Evolutionary conservation across 1,140 invertebrate genomes (phyloP), one percentile per base, ranked within the genome.

Genomic region (Sycobia sp.): DNA sequence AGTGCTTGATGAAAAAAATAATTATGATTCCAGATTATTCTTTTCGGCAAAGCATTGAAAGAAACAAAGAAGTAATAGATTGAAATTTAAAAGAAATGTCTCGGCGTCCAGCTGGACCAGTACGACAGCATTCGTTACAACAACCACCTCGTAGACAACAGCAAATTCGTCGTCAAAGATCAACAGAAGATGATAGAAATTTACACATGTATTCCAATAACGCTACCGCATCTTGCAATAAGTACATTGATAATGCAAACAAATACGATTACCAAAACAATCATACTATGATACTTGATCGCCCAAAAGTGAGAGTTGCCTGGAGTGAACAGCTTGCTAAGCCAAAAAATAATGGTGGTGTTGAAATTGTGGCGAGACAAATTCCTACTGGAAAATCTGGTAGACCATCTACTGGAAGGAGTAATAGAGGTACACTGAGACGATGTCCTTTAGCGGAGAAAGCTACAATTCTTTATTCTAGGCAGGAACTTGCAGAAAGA

Each of bases 401-500:
- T 16, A 76, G 70, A 43, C 70, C 74, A 0, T 11, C 67, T 14
- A 69, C 63, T 1, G 73, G 76, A 38, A 13, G 54, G 27, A 25
- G 62, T 7, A 59, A 59, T 20, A 29, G n/a, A 27, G 22, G 14
- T 56, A 64, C 32, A 11, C 20, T 14, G 43, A 64, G 59, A 16
- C 13, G 60, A 8, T 62, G 38, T 27, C 68, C 69, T 39, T 20
- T 73, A 62, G 20, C 73, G 18, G 76, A 83, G 4, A 82, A 83
- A 61, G 80, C 83, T 4, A 76, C 84, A 0, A 82, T 86, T 22
- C 71, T 85, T 0, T 83, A 84, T 18, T 82, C 84, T 0, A 77
- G 83, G 27, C 82, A 85, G 50, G 81, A 85, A 51, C 63, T 86
- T 5, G 82, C 84, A 0, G 82, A 84, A 53, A 73, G 82, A 50